These are phyloP conservation scores for Sphyrna mokarran DNA, from an alignment of 2,113 vertebrate genomes.

Conservation along the genomic window DNA sequence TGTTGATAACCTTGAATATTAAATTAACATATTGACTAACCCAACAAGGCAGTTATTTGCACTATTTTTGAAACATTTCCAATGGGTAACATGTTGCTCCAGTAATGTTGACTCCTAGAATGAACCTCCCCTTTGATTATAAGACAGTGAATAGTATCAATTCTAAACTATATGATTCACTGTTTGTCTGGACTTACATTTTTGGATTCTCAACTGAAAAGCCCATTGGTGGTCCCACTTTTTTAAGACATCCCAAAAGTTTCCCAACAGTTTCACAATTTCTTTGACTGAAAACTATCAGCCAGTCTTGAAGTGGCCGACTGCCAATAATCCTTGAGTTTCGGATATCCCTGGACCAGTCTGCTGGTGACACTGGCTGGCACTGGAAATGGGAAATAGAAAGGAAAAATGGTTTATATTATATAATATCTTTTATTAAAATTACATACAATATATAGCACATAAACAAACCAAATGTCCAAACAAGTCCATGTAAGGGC, in stretches of 20 bases:
- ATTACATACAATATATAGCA: not conserved
- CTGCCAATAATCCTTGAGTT: conserved; percentile 44
- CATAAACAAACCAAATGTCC: not conserved
- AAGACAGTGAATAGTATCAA: not conserved
- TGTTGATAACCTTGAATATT: not conserved
- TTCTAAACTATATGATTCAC: not conserved
- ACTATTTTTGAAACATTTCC: not conserved
- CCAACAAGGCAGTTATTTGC: not conserved
- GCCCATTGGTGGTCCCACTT: conserved; percentile 45
- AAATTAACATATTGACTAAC: not conserved
- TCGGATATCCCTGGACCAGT: conserved; percentile 51
- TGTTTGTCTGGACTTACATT: conserved; percentile 44
- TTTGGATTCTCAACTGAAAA: conserved; percentile 44
- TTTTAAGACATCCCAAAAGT: conserved; percentile 46
- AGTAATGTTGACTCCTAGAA: not conserved
- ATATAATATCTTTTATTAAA: not conserved
- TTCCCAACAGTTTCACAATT: conserved; percentile 40
- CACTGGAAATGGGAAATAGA: conserved; percentile 42
- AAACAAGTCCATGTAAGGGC: not conserved
- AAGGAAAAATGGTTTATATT: not conserved
- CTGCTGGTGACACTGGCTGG: conserved; percentile 46
- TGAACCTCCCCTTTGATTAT: not conserved
- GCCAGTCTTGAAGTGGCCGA: conserved; percentile 43
- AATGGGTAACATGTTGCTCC: not conserved
- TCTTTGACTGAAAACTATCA: conserved; percentile 45